These are phyloP conservation scores for Kuschelorhynchus macadamiae DNA, from an alignment of 2,888 invertebrate genomes.

Conservation along the genomic window DNA sequence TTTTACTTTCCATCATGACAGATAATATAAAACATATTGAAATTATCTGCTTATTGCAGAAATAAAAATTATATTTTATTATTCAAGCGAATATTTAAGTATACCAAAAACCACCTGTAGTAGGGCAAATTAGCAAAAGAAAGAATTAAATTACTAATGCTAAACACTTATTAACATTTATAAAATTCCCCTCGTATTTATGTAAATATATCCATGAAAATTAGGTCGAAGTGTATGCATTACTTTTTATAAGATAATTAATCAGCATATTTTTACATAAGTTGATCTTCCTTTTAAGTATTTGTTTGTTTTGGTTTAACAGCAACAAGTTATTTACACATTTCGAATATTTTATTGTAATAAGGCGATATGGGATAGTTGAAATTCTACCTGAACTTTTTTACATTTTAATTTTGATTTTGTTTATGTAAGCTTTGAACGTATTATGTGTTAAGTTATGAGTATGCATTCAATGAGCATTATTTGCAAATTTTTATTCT, in stretches of 20 bases:
- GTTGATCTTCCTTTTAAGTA: constrained; percentile 22
- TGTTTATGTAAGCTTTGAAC: constrained; percentile 11
- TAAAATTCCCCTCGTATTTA: constrained; percentile 50
- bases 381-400: constrained; percentile 28
- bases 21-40: too few relatives aligned
- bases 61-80: too few relatives aligned
- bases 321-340: constrained; percentile 24
- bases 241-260: constrained; percentile 27
- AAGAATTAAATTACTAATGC: too few relatives aligned
- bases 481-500: constrained; percentile 34
- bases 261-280: constrained; percentile 44
- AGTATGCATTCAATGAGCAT: constrained; percentile 22
- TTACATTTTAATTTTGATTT: constrained; percentile 29
- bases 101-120: too few relatives aligned
- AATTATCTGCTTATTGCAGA: too few relatives aligned
- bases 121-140: too few relatives aligned
- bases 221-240: constrained; percentile 51
- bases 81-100: too few relatives aligned
- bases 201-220: constrained; percentile 46
- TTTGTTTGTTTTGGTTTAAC: constrained; percentile 29
- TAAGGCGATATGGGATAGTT: constrained; percentile 23
- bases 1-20: too few relatives aligned
- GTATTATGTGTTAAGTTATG: constrained; percentile 32
- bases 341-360: constrained; percentile 30
- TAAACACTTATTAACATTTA: constrained; percentile 6